Base-by-base conservation (phyloP, 2,113 vertebrate species). In the Ibidorhyncha struthersii region DNA sequence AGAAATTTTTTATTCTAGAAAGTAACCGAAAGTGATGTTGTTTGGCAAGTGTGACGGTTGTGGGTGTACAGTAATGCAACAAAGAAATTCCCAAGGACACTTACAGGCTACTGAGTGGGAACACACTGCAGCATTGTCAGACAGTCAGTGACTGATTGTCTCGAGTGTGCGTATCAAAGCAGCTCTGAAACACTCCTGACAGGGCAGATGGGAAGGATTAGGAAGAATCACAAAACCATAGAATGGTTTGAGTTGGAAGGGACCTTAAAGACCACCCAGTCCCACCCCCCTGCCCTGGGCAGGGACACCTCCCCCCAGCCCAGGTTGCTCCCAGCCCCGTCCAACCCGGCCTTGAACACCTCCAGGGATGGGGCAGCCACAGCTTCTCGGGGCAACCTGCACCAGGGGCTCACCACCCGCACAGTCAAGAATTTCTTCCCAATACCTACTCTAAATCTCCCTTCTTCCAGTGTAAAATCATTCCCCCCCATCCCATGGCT, bases 91-190 rank as follows among this genome's bases (percentile, higher is more conserved):
- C 93, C 91, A 66, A 38, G 81, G 78, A 40, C 41, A 12, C 38
- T 91, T 27, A 7, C 29, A 30, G 93, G 95, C 95, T 94, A 84
- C 85, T 2, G 72, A 23, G 10, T 2, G 52, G 4, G 10, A 43
- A 30, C 79, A 93, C 79, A 95, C 82, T 92, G 91, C 43, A 22
- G 61, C 94, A 79, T 56, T 98, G 97, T 97, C 34, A 9, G 6
- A 1, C 10, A 3, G 4, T 55, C 10, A 25, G 62, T 3, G 80
- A 9, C 19, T 3, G 18, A 45, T 61, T 90, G 86, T 63, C 67
- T 53, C 7, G 2, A 50, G 52, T 2, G 18, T 10, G 18, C 1
- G 2, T 15, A 6, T 25, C 36, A 11, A 9, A 61, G 45, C 40
- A 32, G 52, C 43, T 79, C 76, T 6, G 14, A 43, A 56, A 34